Evolutionary conservation across 2,113 vertebrate species (phyloP), one percentile per base, ranked within the genome.

Genomic region (Onychostruthus taczanowskii): DNA sequence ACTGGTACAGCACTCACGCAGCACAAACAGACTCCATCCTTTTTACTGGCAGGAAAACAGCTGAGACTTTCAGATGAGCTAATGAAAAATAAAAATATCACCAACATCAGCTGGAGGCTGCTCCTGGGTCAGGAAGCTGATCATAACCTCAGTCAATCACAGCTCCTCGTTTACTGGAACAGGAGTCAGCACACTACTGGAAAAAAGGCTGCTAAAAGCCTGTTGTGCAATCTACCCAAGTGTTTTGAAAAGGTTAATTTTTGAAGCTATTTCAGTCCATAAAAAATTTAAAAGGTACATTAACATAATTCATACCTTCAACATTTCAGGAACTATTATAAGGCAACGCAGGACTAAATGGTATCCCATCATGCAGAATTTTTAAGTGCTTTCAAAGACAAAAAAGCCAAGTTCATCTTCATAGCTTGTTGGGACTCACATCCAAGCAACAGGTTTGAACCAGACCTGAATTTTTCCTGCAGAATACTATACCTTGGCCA

Each of bases 201-300:
- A 13, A 49, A 46, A 84, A 64, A 13, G 66, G n/a, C 64, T 87
- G 76, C 91, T 91, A 91, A 93, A 96, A 95, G 73, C 84, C 74
- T 78, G 64, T 52, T 18, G 0, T 49, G 44, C 16, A 5, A 78
- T 78, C 90, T 89, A 92, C 77, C 69, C n/a, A 33, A 82, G 66
- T 75, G 56, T 89, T 96, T 95, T 91, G 66, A 72, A 82, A 92
- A 97, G 96, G 95, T 95, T 92, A 89, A 89, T 73, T 96, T 92
- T 87, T 75, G 37, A 89, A 95, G 87, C 77, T 84, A 79, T 91
- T 96, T 94, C 69, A 95, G 80, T 64, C 66, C 69, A 95, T 94
- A 55, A 94, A 95, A 95, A 94, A 84, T 94, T 87, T 93, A 96
- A 94, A 89, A 96, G 91, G 69, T 81, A 68, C 77, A 84, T 95